Conservation (phyloP, 2,113 vertebrate genomes). For the Poeciliopsis turrubarensis region DNA sequence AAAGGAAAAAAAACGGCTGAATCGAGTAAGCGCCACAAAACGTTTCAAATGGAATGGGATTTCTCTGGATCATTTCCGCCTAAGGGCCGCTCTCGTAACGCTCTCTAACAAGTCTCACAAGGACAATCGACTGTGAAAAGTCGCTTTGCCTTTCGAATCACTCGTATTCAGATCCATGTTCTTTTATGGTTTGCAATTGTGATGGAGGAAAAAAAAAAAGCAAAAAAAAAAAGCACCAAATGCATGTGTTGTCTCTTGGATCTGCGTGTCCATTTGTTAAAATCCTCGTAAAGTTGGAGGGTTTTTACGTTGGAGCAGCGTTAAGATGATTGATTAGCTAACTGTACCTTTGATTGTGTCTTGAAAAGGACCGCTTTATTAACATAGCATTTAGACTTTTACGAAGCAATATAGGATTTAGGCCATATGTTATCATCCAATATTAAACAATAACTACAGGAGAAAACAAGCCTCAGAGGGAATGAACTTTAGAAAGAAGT, state of each 20-base stretch:
- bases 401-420: conserved; percentile 40
- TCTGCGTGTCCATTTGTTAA: conserved; percentile 19
- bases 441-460: conserved; percentile 24
- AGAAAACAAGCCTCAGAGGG: conserved; percentile 41
- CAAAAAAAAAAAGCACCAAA: conserved; percentile 5
- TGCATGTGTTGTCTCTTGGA: conserved; percentile 24
- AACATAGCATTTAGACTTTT: conserved; percentile 30
- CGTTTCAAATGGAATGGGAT: conserved; percentile 36
- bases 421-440: conserved; percentile 42
- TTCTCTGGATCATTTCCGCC: not conserved
- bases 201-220: not conserved
- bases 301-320: conserved; percentile 66
- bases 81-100: conserved; percentile 2
- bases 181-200: conserved; percentile 4
- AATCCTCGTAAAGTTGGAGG: conserved; percentile 37
- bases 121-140: conserved; percentile 16
- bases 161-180: conserved; percentile 30
- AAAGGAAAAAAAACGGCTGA: conserved; percentile 38
- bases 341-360: conserved; percentile 17
- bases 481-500: conserved; percentile 39
- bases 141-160: conserved; percentile 26
- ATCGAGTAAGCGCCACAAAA: conserved; percentile 39
- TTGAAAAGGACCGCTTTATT: conserved; percentile 28
- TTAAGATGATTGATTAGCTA: conserved; percentile 37
- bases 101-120: conserved; percentile 9